Base-by-base conservation (phyloP, 2,113 vertebrate genomes). In the Cinclus cinclus region DNA sequence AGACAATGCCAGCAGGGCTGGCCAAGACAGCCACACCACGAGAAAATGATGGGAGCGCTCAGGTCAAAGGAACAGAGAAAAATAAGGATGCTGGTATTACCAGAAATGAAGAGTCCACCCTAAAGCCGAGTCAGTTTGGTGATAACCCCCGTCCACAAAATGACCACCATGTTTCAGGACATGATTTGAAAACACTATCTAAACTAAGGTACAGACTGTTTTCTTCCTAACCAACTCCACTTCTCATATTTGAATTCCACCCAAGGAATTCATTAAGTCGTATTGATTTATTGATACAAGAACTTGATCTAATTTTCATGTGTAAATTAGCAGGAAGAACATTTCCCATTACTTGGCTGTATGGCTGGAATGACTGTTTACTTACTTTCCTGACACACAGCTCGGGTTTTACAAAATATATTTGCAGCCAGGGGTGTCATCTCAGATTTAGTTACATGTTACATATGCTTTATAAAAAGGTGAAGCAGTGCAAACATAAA, bases 281-380 rank as follows among this genome's bases (percentile, higher is more conserved):
- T 82, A 96, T 87, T 94, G 94, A 94, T 95, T 94, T 95, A 96
- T 92, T 92, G 95, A 89, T 94, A 96, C 65, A 90, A 91, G 79
- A 90, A 41, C 52, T 71, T 88, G 78, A 84, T 77, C 67, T 95
- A 84, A 97, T 97, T 92, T 96, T 83, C 83, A 96, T 87, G 92
- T 93, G 91, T 96, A 95, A 95, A 97, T 97, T 94, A 96, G 91
- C 89, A 87, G 74, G 69, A 91, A 85, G 88, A 94, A 69, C 77
- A 83, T 91, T 95, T 96, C 91, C 82, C 60, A 92, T 93, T 90
- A 92, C 91, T 89, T 69, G 55, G 74, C 73, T 93, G 30, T 94
- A 85, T 79, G 56, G 67, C 39, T 95, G 78, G 21, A 90, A 69
- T 71, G 80, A 77, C 70, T 92, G 58, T 74, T 95, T 71, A 86